phyloP scores from a whole-genome alignment of 1,140 invertebrate species.

The Drosophila subpulchrella region DNA sequence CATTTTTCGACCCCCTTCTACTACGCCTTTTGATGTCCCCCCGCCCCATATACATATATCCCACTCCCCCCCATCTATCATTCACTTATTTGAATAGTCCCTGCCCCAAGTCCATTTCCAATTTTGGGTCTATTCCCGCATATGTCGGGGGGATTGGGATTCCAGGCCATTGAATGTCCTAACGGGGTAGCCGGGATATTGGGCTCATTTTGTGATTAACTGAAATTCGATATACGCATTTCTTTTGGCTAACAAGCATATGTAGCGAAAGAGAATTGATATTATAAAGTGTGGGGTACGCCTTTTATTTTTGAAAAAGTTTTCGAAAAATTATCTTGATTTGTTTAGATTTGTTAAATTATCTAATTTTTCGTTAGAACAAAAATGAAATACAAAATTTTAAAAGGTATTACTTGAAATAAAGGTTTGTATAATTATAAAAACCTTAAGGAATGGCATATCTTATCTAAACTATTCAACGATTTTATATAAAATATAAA shows the following conservation, averaged over 20 bases:
- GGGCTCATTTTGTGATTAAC: conserved; percentile 49
- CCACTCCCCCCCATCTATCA: conserved; percentile 17
- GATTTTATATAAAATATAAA: too few relatives aligned
- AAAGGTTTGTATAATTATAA: too few relatives aligned
- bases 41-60: too few relatives aligned
- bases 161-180: conserved; percentile 29
- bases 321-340: not conserved
- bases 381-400: not conserved
- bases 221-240: conserved; percentile 50
- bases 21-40: conserved; percentile 58
- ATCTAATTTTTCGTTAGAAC: not conserved
- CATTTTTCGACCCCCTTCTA: conserved; percentile 27
- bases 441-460: too few relatives aligned
- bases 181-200: conserved; percentile 27
- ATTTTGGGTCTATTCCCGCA: conserved; percentile 14
- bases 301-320: not conserved
- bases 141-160: conserved; percentile 22
- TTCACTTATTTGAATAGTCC: conserved; percentile 55
- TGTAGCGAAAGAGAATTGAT: conserved; percentile 16
- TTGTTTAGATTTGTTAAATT: not conserved
- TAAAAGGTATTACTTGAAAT: not conserved
- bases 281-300: not conserved
- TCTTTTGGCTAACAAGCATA: conserved; percentile 30
- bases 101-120: conserved; percentile 26
- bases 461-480: too few relatives aligned